Conservation (phyloP, 2,888 invertebrate genomes). For the Arenicola marina region DNA sequence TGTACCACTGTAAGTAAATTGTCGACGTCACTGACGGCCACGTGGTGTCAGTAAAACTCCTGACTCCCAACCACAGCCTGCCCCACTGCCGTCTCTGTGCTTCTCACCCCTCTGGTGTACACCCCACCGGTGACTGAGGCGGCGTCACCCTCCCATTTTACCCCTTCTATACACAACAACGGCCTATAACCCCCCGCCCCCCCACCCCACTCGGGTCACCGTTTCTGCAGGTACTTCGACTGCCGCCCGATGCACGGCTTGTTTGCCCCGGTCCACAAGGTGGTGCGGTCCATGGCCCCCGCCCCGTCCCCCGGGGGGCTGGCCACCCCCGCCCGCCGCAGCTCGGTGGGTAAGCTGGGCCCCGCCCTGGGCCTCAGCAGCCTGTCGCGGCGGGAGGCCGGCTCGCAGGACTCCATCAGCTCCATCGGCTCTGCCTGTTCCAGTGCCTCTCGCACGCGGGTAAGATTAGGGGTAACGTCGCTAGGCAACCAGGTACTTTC, state of each 20-base stretch:
- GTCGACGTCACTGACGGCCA: too few species aligned
- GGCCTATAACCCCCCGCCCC: too few species aligned
- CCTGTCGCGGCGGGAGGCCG: constrained; percentile 57
- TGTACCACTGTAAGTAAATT: too few species aligned
- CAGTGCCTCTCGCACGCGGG: constrained; percentile 66
- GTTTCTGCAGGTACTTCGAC: constrained; percentile 84
- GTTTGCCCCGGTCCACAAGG: constrained; percentile 90
- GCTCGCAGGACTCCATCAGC: constrained; percentile 80
- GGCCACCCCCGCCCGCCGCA: constrained; percentile 8
- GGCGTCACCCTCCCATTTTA: too few species aligned
- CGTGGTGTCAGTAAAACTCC: too few species aligned
- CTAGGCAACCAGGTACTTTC: constrained; percentile 51
- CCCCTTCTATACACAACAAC: too few species aligned
- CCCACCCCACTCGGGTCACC: too few species aligned
- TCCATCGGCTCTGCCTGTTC: constrained; percentile 72
- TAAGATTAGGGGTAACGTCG: constrained; percentile 77
- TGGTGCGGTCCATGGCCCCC: constrained; percentile 70
- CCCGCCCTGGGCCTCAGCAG: constrained; percentile 11
- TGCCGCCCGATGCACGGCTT: constrained; percentile 89
- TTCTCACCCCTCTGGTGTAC: too few species aligned
- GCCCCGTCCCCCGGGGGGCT: neutral
- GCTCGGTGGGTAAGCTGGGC: constrained; percentile 12
- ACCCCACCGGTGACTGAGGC: too few species aligned
- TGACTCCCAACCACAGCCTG: too few species aligned
- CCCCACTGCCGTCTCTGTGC: too few species aligned